A percentile compares a stretch with the other conserved stretches of the same genome.
These are phyloP conservation scores for Micromys minutus DNA, from an alignment of 2,113 vertebrate genomes.

Conservation along the genomic window DNA sequence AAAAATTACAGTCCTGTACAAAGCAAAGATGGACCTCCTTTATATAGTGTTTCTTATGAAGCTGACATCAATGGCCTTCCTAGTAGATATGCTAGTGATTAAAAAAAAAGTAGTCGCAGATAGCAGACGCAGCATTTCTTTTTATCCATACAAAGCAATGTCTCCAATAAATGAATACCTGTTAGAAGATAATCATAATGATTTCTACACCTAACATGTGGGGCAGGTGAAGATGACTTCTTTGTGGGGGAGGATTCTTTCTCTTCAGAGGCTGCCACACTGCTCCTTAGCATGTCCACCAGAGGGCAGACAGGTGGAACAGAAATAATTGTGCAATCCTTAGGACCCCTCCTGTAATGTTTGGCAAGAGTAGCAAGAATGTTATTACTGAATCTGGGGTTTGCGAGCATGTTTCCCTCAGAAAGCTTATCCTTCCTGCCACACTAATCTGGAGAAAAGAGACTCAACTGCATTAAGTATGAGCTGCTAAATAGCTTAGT, in stretches of 20 bases:
- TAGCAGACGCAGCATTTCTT: background rate
- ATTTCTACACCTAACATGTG: background rate
- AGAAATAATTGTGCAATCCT: background rate
- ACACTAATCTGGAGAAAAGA: background rate
- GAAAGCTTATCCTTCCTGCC: background rate
- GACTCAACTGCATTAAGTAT: background rate
- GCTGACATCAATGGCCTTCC: background rate
- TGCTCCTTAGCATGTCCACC: constrained; percentile 61
- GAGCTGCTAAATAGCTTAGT: background rate
- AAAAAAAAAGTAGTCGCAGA: background rate
- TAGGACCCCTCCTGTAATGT: background rate
- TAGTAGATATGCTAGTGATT: background rate
- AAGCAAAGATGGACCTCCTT: background rate
- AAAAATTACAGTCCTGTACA: background rate
- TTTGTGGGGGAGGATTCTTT: constrained; percentile 8
- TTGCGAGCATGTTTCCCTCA: background rate
- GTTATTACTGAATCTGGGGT: constrained; percentile 1
- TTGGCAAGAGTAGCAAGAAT: background rate
- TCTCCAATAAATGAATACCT: constrained; percentile 6
- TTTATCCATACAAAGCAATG: background rate
- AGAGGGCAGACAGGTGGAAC: constrained; percentile 73
- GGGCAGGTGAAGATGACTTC: background rate
- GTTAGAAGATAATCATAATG: constrained; percentile 35
- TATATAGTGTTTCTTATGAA: background rate
- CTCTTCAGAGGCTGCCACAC: background rate